Conservation (phyloP, 2,888 invertebrate species). For the Diaprepes abbreviatus region DNA sequence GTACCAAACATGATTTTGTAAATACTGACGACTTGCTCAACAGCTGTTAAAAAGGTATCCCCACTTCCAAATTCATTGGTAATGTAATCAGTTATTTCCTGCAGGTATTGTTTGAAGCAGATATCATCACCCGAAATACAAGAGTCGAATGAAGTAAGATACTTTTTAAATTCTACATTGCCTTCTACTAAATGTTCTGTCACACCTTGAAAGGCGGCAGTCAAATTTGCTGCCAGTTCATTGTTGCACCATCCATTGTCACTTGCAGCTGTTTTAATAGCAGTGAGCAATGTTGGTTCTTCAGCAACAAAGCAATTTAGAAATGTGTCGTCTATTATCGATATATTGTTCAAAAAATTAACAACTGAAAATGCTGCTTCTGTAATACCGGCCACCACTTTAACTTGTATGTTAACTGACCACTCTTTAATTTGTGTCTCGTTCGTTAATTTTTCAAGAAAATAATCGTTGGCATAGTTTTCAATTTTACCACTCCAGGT, state of each 20-base stretch:
- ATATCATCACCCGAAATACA: neutral
- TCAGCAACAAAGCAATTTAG: neutral
- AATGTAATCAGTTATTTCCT: neutral
- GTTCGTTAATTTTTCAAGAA: neutral
- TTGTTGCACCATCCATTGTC: conserved; percentile 25
- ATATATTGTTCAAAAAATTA: no score
- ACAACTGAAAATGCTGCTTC: no score
- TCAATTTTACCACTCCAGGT: no score
- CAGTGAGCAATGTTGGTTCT: neutral
- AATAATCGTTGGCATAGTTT: neutral
- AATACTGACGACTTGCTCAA: neutral
- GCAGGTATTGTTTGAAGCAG: neutral
- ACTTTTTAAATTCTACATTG: neutral
- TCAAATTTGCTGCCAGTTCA: conserved; percentile 16
- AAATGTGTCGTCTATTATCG: no score
- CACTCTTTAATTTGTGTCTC: neutral
- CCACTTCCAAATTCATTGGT: neutral
- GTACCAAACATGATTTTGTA: conserved; percentile 13
- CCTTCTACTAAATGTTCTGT: neutral
- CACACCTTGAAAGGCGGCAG: neutral
- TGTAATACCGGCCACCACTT: neutral
- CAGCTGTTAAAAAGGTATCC: neutral
- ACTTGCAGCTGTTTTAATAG: neutral
- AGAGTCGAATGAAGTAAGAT: neutral
- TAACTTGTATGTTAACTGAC: neutral